Evolutionary conservation across 2,113 vertebrate genomes (phyloP).

Genomic region (Hoplias malabaricus): DNA sequence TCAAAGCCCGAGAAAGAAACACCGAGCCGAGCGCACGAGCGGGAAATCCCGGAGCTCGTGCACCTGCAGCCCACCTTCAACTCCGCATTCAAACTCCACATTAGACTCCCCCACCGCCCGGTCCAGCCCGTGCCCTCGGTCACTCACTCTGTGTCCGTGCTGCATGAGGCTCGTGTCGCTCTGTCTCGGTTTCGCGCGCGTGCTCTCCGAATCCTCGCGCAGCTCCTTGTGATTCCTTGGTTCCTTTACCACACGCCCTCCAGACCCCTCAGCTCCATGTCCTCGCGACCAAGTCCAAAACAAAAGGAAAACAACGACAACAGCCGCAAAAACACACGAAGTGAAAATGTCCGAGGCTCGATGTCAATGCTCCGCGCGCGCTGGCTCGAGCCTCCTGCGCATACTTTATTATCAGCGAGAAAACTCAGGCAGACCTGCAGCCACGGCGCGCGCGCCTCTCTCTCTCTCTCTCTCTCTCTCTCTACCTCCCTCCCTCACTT

Average conservation of each 20-base stretch:
- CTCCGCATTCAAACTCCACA: not conserved
- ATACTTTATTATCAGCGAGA: not conserved
- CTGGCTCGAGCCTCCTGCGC: not conserved
- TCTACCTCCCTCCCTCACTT: conserved; percentile 6
- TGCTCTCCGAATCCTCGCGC: not conserved
- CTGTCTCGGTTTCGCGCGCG: not conserved
- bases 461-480: not conserved
- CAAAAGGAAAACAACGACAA: too few relatives aligned
- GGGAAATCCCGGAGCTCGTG: not conserved
- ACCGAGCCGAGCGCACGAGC: not conserved
- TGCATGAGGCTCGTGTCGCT: not conserved
- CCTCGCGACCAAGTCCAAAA: not conserved
- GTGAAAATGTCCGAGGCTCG: not conserved
- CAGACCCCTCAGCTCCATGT: not conserved
- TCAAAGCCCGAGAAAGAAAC: not conserved
- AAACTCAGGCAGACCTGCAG: not conserved
- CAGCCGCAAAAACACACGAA: too few relatives aligned
- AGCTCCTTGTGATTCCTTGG: conserved; percentile 9
- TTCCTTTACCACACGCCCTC: conserved; percentile 3
- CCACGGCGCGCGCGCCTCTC: not conserved
- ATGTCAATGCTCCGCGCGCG: not conserved
- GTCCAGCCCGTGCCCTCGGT: not conserved
- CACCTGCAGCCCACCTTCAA: not conserved
- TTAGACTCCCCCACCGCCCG: too few relatives aligned
- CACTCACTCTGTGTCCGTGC: not conserved